A percentile compares a stretch with the other conserved stretches of the same genome.
phyloP scores from a whole-genome alignment of 2,113 vertebrate genomes.

The Cynoglossus semilaevis region DNA sequence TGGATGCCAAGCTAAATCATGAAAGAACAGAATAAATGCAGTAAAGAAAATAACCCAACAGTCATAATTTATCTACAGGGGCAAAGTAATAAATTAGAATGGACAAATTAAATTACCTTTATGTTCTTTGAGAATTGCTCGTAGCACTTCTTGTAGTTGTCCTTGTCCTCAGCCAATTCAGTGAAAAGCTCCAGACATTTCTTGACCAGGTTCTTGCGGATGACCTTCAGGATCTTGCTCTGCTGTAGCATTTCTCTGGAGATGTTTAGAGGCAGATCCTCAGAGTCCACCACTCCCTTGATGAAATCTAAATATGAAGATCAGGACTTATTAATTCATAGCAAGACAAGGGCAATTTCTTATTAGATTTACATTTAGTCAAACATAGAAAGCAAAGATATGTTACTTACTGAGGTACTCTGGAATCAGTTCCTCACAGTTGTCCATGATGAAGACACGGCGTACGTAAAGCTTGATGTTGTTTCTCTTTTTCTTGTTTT shows the following conservation, averaged over 20 bases:
- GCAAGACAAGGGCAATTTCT: background rate
- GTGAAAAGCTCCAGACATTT: constrained; percentile 95
- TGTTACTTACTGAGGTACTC: constrained; percentile 92
- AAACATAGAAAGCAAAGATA: background rate
- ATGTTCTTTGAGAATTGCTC: constrained; percentile 98
- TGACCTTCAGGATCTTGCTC: constrained; percentile 97
- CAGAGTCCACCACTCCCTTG: constrained; percentile 95
- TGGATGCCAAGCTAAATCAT: constrained; percentile 92
- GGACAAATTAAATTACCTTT: constrained; percentile 76
- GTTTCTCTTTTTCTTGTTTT: constrained; percentile 95
- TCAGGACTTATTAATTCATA: constrained; percentile 9
- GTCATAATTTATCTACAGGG: background rate
- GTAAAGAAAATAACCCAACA: accelerated
- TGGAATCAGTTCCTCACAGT: constrained; percentile 95
- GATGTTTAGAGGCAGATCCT: constrained; percentile 95
- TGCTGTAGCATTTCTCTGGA: constrained; percentile 98
- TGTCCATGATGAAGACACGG: constrained; percentile 98
- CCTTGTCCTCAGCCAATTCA: constrained; percentile 91
- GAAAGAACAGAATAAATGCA: constrained; percentile 46
- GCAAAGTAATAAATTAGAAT: background rate
- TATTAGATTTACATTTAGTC: no score
- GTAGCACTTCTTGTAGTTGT: constrained; percentile 96
- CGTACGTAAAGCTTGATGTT: constrained; percentile 97
- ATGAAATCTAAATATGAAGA: constrained; percentile 82
- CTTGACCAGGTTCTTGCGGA: constrained; percentile 96